Evolutionary conservation across 2,113 vertebrate species (phyloP).

Genomic region (Okapia johnstoni): DNA sequence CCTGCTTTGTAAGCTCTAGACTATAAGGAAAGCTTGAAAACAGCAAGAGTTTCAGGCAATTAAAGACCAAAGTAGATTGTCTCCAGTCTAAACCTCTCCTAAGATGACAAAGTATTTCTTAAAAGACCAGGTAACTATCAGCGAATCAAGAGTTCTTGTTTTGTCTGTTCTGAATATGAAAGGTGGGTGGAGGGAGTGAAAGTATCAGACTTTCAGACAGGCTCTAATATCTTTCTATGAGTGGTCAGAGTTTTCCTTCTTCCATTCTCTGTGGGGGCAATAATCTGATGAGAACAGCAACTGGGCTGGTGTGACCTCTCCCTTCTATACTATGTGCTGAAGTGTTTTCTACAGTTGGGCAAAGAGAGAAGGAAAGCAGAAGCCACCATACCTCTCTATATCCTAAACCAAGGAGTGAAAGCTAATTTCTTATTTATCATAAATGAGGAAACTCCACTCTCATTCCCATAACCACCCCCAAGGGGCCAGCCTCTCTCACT

Average conservation of each 20-base stretch:
- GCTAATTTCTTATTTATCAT: neutral
- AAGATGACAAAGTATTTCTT: neutral
- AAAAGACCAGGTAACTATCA: neutral
- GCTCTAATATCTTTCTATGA: neutral
- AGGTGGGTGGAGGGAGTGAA: neutral
- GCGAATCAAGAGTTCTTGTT: neutral
- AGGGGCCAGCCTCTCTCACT: neutral
- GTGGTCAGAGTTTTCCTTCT: neutral
- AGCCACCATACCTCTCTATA: neutral
- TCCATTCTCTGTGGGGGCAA: rapidly evolving
- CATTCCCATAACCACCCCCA: neutral
- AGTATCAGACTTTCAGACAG: neutral
- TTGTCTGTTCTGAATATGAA: neutral
- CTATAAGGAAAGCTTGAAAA: neutral
- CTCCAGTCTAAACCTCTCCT: neutral
- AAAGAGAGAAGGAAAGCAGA: neutral
- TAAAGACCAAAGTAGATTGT: neutral
- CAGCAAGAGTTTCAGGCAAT: neutral
- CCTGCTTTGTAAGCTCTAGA: neutral
- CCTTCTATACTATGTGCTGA: neutral
- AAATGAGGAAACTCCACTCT: neutral
- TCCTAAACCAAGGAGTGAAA: neutral
- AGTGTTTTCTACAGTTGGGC: neutral
- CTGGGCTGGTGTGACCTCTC: neutral
- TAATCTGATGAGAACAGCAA: neutral